Evolutionary conservation across 1,140 invertebrate genomes (phyloP).

Genomic region (Neelides sp.): DNA sequence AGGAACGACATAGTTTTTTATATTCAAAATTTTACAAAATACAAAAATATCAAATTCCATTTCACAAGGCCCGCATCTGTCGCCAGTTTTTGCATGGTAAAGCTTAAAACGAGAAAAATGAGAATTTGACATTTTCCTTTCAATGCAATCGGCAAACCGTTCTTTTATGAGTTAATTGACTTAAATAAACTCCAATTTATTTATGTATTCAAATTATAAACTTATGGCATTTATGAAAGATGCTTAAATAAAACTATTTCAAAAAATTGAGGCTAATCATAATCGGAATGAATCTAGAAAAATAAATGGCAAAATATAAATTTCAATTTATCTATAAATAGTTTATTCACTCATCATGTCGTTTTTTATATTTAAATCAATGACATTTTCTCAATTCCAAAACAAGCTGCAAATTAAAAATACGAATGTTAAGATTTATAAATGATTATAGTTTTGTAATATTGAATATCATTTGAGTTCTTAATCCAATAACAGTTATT

Average conservation of each 20-base stretch:
- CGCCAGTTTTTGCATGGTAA: not conserved
- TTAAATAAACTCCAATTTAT: not conserved
- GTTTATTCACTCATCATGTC: not conserved
- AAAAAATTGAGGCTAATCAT: no score
- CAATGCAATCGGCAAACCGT: no score
- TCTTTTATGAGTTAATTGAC: no score
- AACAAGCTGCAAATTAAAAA: not conserved
- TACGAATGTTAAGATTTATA: not conserved
- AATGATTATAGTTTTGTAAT: not conserved
- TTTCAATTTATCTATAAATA: no score
- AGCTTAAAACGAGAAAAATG: not conserved
- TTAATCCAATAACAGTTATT: not conserved
- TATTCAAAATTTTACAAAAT: not conserved
- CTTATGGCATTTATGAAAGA: not conserved
- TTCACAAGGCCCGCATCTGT: not conserved
- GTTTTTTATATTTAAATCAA: not conserved
- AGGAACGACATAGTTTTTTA: slow-evolving; percentile 26
- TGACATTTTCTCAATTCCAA: slow-evolving; percentile 2
- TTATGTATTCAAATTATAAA: not conserved
- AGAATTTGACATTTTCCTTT: no score
- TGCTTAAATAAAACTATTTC: no score
- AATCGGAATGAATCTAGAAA: no score
- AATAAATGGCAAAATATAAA: no score
- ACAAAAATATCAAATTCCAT: not conserved
- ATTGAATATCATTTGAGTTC: not conserved